Evolutionary conservation across 2,888 invertebrate genomes (phyloP).

Genomic region (Apoderus coryli): DNA sequence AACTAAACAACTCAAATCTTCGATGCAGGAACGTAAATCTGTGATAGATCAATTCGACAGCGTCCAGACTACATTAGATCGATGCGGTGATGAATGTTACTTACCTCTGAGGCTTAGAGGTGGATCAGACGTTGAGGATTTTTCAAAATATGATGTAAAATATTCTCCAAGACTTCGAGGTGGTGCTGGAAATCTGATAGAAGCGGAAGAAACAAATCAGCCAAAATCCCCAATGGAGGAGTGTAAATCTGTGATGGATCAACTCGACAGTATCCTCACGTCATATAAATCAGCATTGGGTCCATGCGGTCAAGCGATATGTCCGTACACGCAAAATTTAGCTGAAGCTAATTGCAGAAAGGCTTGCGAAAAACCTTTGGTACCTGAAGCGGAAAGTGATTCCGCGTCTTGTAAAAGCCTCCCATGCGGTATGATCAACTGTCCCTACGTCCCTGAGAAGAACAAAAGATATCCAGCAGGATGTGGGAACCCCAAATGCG

Average conservation of each 20-base stretch:
- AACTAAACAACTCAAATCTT: conserved; percentile 18
- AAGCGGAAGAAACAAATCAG: not conserved
- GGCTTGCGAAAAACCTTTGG: conserved; percentile 17
- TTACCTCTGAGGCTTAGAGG: conserved; percentile 13
- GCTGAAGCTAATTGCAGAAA: conserved; percentile 23
- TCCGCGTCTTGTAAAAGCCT: conserved; percentile 13
- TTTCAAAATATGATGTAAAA: no score
- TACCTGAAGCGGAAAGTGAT: conserved; percentile 5
- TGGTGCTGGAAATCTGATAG: no score
- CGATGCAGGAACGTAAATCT: conserved; percentile 26
- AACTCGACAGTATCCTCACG: conserved; percentile 26
- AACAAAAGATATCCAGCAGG: conserved; percentile 19
- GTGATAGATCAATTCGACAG: conserved; percentile 30
- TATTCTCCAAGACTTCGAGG: no score
- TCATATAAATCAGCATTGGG: conserved; percentile 27
- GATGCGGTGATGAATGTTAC: conserved; percentile 28
- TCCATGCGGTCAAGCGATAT: conserved; percentile 28
- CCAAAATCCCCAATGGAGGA: conserved; percentile 23
- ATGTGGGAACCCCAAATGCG: conserved; percentile 27
- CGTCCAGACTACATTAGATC: conserved; percentile 26
- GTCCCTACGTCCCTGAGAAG: conserved; percentile 17
- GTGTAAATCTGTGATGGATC: conserved; percentile 29
- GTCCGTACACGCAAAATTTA: conserved; percentile 26
- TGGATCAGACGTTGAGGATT: conserved; percentile 11
- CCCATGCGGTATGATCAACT: conserved; percentile 19